Percentiles rank a stretch among this genome's conserved stretches.
These are phyloP conservation scores for Luperina nickerlii DNA, from an alignment of 2,888 invertebrate genomes.

Conservation along the genomic window DNA sequence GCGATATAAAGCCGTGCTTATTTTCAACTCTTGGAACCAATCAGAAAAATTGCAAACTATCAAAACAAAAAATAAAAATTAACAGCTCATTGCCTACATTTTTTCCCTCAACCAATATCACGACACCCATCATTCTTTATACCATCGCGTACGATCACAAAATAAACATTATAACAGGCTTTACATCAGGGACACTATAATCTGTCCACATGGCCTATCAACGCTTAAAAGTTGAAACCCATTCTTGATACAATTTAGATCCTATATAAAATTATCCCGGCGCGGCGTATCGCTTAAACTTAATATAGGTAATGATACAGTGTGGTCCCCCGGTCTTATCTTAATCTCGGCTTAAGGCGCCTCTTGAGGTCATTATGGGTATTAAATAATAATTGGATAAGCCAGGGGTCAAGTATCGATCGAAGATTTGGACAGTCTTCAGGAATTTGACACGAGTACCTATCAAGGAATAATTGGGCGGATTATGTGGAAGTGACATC, in stretches of 20 bases:
- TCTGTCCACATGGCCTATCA: constrained; percentile 77
- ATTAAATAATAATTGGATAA: constrained; percentile 89
- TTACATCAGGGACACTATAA: constrained; percentile 79
- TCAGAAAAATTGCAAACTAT: background rate
- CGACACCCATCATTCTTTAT: constrained; percentile 31
- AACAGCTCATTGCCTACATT: constrained; percentile 6
- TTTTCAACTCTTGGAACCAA: background rate
- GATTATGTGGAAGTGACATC: constrained; percentile 27
- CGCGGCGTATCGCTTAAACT: constrained; percentile 75
- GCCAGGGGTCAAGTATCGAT: constrained; percentile 83
- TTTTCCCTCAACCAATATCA: constrained; percentile 30
- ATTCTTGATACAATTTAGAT: constrained; percentile 87
- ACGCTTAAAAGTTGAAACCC: constrained; percentile 67
- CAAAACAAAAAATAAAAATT: background rate
- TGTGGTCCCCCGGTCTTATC: constrained; percentile 83
- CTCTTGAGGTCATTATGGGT: constrained; percentile 81
- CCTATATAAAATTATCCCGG: constrained; percentile 78
- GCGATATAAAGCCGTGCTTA: background rate
- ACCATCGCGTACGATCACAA: constrained; percentile 37
- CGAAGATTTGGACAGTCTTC: constrained; percentile 69
- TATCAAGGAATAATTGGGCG: constrained; percentile 24
- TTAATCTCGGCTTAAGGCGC: constrained; percentile 87
- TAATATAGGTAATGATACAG: constrained; percentile 85
- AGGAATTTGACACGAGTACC: constrained; percentile 54
- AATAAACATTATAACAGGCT: constrained; percentile 54